Evolutionary conservation across 2,888 invertebrate species (phyloP).

Genomic region (Pristionchus japonicus): DNA sequence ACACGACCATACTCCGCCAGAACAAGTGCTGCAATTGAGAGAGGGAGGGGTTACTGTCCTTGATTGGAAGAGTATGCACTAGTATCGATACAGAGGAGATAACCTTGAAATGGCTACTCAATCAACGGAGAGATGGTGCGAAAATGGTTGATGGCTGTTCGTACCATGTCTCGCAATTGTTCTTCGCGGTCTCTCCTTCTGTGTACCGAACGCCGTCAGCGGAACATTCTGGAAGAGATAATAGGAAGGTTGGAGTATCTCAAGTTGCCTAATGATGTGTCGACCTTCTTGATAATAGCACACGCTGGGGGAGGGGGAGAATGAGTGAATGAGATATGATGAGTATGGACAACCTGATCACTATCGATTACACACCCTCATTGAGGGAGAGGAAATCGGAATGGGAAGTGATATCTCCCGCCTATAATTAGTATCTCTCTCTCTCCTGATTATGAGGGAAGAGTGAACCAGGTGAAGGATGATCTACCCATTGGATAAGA

Average conservation of each 20-base stretch:
- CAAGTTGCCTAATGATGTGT: slow-evolving; percentile 28
- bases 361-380: slow-evolving; percentile 46
- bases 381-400: slow-evolving; percentile 15
- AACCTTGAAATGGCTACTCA: slow-evolving; percentile 38
- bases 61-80: slow-evolving; percentile 25
- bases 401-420: neutral
- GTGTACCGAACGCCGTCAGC: slow-evolving; percentile 58
- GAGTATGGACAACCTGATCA: slow-evolving; percentile 45
- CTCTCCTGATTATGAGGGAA: slow-evolving; percentile 4
- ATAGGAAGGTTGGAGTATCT: neutral
- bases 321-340: slow-evolving; percentile 46
- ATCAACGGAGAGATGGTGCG: slow-evolving; percentile 4
- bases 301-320: slow-evolving; percentile 1
- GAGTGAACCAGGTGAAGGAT: slow-evolving; percentile 27
- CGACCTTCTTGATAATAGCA: slow-evolving; percentile 39
- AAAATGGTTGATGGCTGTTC: slow-evolving; percentile 43
- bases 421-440: slow-evolving; percentile 28
- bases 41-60: neutral
- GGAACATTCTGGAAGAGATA: slow-evolving; percentile 67
- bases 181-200: slow-evolving; percentile 75
- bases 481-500: slow-evolving; percentile 19
- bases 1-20: slow-evolving; percentile 71
- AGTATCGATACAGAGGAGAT: slow-evolving; percentile 19
- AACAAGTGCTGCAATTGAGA: slow-evolving; percentile 77
- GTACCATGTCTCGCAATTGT: slow-evolving; percentile 69